Evolutionary conservation across 2,888 invertebrate species (phyloP), one percentile per base, ranked within the genome.

Genomic region (Orchesella flavescens): DNA sequence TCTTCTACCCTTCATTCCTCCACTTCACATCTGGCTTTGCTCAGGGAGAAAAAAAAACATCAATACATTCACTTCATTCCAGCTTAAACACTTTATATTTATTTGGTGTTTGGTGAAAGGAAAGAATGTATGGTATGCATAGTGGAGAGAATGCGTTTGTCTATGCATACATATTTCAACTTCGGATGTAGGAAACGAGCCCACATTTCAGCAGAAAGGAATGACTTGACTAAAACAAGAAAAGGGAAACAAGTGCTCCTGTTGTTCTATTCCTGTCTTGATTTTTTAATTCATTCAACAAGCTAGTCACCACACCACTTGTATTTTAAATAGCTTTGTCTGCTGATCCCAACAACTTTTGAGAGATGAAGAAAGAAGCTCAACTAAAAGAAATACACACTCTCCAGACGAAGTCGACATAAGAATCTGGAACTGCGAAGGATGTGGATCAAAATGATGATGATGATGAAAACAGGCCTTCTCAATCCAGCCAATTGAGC

Each of bases 211-310:
- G 49, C n/a, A 34, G 49, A 49, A 63, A 1, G 17, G 68, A 73
- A 79, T 84, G 83, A 84, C 83, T 84, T 68, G 83, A 84, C 83
- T 66, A 74, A 83, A 84, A 71, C 55, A 21, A 46, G 53, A 75
- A 76, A 68, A 63, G 73, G 5, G 63, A 65, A 84, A 84, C 83
- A 84, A 79, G 83, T 84, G 79, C 83, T 73, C 77, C 83, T 83
- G 55, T 83, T 83, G 83, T 83, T 82, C 63, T 23, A 21, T 34
- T 13, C 17, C 46, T 43, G 55, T 75, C 59, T 68, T 71, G 43
- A 46, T 65, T 75, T 69, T 34, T 59, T 17, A 59, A 59, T 21
- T 53, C 44, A 69, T 59, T 79, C 71, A 34, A 61, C 68, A 68
- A 34, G 34, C 34, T 34, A 69, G 59, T 78, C 59, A 71, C 61